Evolutionary conservation across 2,797 vertebrate species (phyloP), one percentile per base, ranked within the genome.

Genomic region (Phataginus tetradactyla): DNA sequence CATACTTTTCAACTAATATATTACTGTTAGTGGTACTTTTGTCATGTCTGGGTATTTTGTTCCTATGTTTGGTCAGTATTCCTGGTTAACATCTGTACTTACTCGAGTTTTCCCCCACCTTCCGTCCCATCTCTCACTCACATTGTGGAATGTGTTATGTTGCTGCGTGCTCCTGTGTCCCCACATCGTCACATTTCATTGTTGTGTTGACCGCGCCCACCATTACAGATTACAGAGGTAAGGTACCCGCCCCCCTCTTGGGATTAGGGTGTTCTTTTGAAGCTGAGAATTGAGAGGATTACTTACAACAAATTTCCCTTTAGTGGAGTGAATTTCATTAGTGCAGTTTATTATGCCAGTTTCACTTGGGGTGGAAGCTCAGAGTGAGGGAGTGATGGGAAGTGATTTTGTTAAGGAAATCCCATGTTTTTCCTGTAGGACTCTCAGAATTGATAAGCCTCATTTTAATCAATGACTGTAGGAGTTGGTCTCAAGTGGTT

Each of bases 191-290:
- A 98, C 98, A 99, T 99, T 98, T 99, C 98, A 99, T 98, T 99
- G 98, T 99, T 98, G 98, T 98, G 98, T 98, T 99, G 99, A 98
- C 98, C 61, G 97, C 98, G 98, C 96, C 98, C 98, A 98, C 98
- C 98, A 98, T 99, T 98, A 98, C 98, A 99, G 99, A 99, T 99
- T 39, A 93, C 98, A 15, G 99, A 99, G 99, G 99, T 99, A 99
- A 99, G 99, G 98, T 95, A 27, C 98, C 95, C 94, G 12, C 64
- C 86, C 12, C 96, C 12, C 96, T 86, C 14, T 14, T 83, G 94
- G 90, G 88, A 71, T 88, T 91, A 86, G 80, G 74, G 77, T 96
- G 23, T 93, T 78, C 64, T 92, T 85, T 64, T 10, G 77, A 90
- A 95, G n/a, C 90, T 85, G 89, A 95, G 75, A 96, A 86, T 61